Percentiles rank a stretch among this genome's conserved stretches.
Conservation (phyloP, 2,113 vertebrate species). For the Hypocryptadius cinnamomeus region DNA sequence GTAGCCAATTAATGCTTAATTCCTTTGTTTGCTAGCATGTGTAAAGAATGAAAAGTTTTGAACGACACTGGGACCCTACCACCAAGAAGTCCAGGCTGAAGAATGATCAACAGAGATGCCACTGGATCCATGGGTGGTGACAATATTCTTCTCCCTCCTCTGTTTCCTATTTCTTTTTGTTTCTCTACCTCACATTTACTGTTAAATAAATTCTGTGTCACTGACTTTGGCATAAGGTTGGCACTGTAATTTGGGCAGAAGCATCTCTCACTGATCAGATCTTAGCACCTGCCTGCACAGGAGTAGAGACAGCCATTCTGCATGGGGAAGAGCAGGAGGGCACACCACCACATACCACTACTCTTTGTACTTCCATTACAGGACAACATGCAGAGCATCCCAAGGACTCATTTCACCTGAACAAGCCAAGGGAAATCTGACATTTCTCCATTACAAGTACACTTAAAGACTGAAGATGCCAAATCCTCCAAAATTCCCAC, state of each 20-base stretch:
- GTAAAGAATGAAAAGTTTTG: neutral
- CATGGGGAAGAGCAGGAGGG: neutral
- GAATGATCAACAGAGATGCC: neutral
- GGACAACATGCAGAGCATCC: neutral
- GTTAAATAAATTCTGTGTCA: neutral
- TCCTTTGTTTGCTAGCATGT: neutral
- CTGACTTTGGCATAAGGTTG: neutral
- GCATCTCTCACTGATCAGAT: neutral
- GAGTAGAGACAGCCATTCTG: neutral
- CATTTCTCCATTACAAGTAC: neutral
- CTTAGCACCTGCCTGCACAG: neutral
- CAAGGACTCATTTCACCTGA: neutral
- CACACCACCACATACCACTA: neutral
- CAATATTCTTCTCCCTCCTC: neutral
- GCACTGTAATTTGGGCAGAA: fast-evolving
- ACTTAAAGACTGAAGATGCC: neutral
- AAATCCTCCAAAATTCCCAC: neutral
- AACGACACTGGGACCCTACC: neutral
- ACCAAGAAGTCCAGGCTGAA: neutral
- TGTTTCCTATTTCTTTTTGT: neutral
- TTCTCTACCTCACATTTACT: neutral
- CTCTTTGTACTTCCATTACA: fast-evolving
- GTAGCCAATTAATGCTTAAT: neutral
- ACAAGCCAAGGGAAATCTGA: neutral
- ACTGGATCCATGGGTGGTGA: neutral